Conservation (phyloP, 1,140 invertebrate genomes). For the Megalopta genalis region DNA sequence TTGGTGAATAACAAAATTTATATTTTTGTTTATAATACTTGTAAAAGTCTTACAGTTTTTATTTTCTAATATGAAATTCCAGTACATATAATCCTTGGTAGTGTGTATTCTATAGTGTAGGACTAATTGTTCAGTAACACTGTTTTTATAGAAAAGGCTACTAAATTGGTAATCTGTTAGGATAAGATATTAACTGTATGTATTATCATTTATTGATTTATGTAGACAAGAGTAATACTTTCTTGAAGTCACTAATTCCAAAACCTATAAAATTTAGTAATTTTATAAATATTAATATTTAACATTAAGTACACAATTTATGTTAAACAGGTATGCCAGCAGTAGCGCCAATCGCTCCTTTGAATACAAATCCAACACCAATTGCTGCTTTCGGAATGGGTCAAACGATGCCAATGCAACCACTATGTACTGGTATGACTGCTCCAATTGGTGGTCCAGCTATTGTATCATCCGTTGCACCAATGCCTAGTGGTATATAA, state of each 20-base stretch:
- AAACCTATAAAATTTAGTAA: neutral
- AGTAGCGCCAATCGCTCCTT: slow-evolving; percentile 70
- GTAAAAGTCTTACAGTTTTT: neutral
- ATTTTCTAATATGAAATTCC: neutral
- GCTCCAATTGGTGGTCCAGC: slow-evolving; percentile 54
- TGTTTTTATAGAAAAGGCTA: neutral
- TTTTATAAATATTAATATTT: neutral
- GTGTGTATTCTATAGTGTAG: neutral
- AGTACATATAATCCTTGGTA: slow-evolving; percentile 3
- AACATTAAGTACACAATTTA: slow-evolving; percentile 5
- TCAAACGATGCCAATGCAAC: slow-evolving; percentile 68
- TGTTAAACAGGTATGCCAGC: slow-evolving; percentile 62
- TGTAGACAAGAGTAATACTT: neutral
- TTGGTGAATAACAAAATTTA: slow-evolving; percentile 1
- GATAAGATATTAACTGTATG: no score
- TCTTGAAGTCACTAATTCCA: neutral
- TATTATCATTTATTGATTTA: neutral
- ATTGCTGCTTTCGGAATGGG: slow-evolving; percentile 76
- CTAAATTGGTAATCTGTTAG: neutral
- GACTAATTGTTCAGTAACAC: neutral
- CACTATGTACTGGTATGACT: slow-evolving; percentile 59
- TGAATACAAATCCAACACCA: slow-evolving; percentile 74
- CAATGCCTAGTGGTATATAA: slow-evolving; percentile 55
- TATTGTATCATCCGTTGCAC: slow-evolving; percentile 55
- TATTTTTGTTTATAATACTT: neutral